Evolutionary conservation across 2,797 vertebrate species (phyloP).

Genomic region (Acipenser ruthenus): DNA sequence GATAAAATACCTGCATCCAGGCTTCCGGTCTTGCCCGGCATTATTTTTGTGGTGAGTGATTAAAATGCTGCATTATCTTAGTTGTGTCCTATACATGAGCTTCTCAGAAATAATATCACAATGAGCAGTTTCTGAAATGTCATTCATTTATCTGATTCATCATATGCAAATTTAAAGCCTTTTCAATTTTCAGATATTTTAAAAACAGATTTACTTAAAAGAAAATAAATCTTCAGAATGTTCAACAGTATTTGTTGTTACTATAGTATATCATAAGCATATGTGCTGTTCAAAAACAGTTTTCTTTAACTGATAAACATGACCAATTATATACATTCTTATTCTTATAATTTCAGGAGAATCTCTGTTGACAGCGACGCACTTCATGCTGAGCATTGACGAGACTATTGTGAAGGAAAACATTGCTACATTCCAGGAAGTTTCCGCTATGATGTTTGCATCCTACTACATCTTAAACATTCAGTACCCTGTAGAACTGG

Average conservation of each 20-base stretch:
- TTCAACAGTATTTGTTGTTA: no score
- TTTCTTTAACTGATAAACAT: neutral
- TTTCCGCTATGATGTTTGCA: constrained; percentile 11
- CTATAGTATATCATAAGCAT: no score
- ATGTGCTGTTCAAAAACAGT: no score
- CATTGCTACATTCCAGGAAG: neutral
- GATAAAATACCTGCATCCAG: neutral
- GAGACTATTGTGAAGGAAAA: neutral
- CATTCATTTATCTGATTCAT: no score
- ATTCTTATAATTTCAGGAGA: constrained; percentile 9
- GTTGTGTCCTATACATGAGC: neutral
- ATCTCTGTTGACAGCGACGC: constrained; percentile 8
- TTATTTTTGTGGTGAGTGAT: constrained; percentile 11
- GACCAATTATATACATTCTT: constrained; percentile 1
- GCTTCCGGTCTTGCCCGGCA: neutral
- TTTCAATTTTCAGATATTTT: no score
- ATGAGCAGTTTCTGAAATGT: no score
- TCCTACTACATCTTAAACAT: constrained; percentile 14
- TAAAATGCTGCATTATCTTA: constrained; percentile 5
- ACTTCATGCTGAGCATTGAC: neutral
- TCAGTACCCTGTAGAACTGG: constrained; percentile 8
- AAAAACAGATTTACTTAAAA: no score
- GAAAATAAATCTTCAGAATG: no score
- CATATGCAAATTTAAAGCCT: no score
- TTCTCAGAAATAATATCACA: no score